These are phyloP conservation scores for Nomada ferruginata DNA, from an alignment of 2,888 invertebrate species.

Conservation along the genomic window DNA sequence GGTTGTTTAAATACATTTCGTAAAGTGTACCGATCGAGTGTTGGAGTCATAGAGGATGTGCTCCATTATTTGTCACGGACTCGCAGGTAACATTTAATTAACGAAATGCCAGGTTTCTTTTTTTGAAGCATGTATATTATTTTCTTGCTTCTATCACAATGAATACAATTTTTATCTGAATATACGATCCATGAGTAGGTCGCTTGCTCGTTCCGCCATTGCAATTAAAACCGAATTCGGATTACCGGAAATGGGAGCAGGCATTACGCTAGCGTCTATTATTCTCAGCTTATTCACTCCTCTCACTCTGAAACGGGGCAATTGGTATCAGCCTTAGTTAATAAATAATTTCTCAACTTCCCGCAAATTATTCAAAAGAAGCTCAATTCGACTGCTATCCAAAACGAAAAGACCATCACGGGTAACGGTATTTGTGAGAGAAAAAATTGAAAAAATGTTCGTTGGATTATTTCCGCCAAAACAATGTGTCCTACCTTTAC, in stretches of 20 bases:
- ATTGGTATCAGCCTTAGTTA: no score
- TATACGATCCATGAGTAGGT: constrained; percentile 84
- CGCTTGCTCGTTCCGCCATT: constrained; percentile 88
- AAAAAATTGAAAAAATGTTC: no score
- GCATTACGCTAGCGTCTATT: constrained; percentile 93
- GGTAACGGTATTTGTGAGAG: no score
- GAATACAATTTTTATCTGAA: not conserved
- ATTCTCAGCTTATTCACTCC: constrained; percentile 89
- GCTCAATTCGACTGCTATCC: no score
- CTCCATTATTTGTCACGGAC: not conserved
- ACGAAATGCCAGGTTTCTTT: not conserved
- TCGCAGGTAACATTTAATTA: not conserved
- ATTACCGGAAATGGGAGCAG: constrained; percentile 90
- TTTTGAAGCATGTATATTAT: not conserved
- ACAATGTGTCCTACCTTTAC: no score
- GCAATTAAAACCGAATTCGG: constrained; percentile 89
- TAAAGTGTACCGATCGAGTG: no score
- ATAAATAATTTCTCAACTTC: no score
- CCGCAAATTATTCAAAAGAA: no score
- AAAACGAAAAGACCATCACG: no score
- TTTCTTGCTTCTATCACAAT: not conserved
- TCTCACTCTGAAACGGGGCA: constrained; percentile 86
- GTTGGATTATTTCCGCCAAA: no score
- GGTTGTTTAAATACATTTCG: no score
- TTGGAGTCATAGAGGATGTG: no score